Evolutionary conservation across 2,797 vertebrate genomes (phyloP).

Genomic region (Mycteria americana): DNA sequence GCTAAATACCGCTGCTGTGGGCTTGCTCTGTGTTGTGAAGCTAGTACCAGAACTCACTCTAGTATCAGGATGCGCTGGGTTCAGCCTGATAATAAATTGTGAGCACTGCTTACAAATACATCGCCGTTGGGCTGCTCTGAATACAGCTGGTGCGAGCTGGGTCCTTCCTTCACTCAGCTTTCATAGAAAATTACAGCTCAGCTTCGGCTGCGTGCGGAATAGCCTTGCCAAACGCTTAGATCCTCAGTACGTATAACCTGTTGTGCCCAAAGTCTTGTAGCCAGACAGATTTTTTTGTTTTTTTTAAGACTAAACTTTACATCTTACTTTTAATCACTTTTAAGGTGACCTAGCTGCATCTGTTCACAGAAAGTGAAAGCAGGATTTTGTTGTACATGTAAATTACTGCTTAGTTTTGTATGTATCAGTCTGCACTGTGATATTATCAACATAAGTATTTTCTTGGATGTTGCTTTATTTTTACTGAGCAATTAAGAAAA

Average conservation of each 20-base stretch:
- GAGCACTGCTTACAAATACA: background rate
- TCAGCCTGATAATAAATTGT: background rate
- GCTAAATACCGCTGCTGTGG: background rate
- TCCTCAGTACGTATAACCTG: background rate
- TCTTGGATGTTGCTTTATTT: background rate
- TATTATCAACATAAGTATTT: accelerated
- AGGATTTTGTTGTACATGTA: accelerated
- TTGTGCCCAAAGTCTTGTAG: background rate
- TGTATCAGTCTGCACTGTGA: accelerated
- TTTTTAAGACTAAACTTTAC: background rate
- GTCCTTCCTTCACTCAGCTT: background rate
- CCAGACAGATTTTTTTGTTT: background rate
- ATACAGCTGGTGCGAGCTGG: background rate
- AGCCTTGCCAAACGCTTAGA: background rate
- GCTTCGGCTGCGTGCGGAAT: accelerated
- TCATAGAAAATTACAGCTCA: background rate
- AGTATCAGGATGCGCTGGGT: background rate
- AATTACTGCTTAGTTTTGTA: background rate
- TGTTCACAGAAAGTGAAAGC: background rate
- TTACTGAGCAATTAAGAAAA: background rate
- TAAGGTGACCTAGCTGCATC: background rate
- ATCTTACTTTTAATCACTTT: background rate
- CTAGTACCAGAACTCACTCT: background rate
- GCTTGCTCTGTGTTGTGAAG: background rate
- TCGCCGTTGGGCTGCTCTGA: background rate